These are phyloP conservation scores for Mycetomoellerius zeteki DNA, from an alignment of 1,140 invertebrate genomes.

Conservation along the genomic window DNA sequence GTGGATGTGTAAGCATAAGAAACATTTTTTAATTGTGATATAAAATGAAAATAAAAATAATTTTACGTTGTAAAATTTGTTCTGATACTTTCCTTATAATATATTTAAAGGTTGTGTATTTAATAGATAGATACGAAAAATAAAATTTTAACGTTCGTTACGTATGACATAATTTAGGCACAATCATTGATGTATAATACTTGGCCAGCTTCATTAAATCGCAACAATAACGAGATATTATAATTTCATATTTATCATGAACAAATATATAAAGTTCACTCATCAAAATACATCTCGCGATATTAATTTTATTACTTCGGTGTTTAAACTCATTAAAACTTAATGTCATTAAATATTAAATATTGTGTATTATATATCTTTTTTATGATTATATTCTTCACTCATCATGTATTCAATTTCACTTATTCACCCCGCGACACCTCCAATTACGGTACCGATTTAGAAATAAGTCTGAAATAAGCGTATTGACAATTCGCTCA, in stretches of 20 bases:
- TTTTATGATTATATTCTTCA: background rate
- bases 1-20: background rate
- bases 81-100: background rate
- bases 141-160: constrained; percentile 14
- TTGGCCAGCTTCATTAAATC: constrained; percentile 40
- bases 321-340: constrained; percentile 43
- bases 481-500: background rate
- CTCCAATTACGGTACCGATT: constrained; percentile 13
- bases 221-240: constrained; percentile 27
- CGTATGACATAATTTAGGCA: constrained; percentile 7
- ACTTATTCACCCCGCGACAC: background rate
- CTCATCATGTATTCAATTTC: background rate
- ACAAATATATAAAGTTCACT: constrained; percentile 50
- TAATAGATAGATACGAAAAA: background rate
- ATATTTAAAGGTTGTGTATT: background rate
- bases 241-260: constrained; percentile 31
- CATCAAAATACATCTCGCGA: constrained; percentile 28
- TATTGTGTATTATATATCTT: constrained; percentile 20
- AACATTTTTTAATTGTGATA: background rate
- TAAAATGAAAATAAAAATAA: constrained; percentile 20
- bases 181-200: background rate
- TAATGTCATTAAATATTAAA: constrained; percentile 19
- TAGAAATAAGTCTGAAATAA: no score
- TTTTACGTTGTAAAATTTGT: background rate
- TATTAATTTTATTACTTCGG: constrained; percentile 31